Evolutionary conservation across 2,797 vertebrate genomes (phyloP).

Genomic region (Lepilemur ruficaudatus): DNA sequence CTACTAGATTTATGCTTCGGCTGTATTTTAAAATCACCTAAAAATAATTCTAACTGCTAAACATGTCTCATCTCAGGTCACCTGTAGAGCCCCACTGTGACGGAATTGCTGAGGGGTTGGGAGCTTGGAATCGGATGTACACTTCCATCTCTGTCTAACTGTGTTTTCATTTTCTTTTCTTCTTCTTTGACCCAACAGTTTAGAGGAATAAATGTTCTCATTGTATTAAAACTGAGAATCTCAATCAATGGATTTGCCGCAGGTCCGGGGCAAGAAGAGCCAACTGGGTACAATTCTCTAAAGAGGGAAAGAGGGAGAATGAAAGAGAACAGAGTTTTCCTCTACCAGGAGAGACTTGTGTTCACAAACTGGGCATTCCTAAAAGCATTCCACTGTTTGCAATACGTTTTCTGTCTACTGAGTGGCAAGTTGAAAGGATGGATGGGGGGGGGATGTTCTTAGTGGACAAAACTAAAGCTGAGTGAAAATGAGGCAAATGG

Average conservation of each 20-base stretch:
- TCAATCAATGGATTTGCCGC: not conserved
- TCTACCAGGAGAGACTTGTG: not conserved
- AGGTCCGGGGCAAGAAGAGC: not conserved
- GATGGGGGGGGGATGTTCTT: accelerated
- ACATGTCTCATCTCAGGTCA: not conserved
- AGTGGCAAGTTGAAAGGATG: no score
- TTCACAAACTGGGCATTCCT: accelerated
- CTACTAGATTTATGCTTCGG: conserved; percentile 37
- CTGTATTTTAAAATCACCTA: conserved; percentile 49
- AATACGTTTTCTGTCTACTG: accelerated
- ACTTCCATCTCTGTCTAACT: not conserved
- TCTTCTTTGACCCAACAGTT: not conserved
- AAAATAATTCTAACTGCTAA: conserved; percentile 24
- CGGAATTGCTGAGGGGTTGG: not conserved
- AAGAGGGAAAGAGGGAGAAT: not conserved
- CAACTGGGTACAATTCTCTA: not conserved
- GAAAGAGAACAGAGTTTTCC: not conserved
- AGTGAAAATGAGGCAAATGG: accelerated
- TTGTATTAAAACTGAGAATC: not conserved
- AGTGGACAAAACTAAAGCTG: not conserved
- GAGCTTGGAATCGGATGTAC: not conserved
- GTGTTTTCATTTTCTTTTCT: not conserved
- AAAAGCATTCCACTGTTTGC: accelerated
- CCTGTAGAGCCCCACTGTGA: not conserved
- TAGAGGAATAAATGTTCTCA: not conserved